Conservation (phyloP, 1,140 invertebrate species). For the Manduca sexta region DNA sequence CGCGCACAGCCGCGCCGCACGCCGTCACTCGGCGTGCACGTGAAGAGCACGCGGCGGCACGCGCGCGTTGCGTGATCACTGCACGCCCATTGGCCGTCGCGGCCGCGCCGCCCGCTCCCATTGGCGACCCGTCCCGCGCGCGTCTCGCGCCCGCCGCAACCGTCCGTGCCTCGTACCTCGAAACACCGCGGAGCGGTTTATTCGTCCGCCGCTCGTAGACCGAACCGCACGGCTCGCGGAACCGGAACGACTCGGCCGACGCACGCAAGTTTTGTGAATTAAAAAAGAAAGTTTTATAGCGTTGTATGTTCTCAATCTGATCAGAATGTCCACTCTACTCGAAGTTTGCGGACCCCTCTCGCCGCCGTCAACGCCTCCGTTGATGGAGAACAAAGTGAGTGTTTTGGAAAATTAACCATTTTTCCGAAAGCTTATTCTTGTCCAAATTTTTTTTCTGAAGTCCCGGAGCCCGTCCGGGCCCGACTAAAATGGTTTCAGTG, state of each 20-base stretch:
- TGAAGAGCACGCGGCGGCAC: slow-evolving; percentile 75
- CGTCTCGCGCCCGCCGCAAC: slow-evolving; percentile 23
- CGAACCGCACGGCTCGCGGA: slow-evolving; percentile 39
- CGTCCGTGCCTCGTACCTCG: slow-evolving; percentile 40
- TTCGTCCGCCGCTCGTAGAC: slow-evolving; percentile 57
- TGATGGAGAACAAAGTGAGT: slow-evolving; percentile 70
- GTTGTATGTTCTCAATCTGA: slow-evolving; percentile 49
- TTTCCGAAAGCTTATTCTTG: not conserved
- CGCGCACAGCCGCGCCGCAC: slow-evolving; percentile 43
- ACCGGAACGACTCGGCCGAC: slow-evolving; percentile 18
- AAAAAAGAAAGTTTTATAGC: slow-evolving; percentile 60
- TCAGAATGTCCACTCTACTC: slow-evolving; percentile 56
- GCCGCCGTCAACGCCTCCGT: slow-evolving; percentile 69
- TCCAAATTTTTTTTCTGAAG: not conserved
- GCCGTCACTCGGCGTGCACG: slow-evolving; percentile 73
- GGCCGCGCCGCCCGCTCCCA: slow-evolving; percentile 49
- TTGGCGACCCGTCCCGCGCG: slow-evolving; percentile 25
- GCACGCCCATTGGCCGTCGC: slow-evolving; percentile 60
- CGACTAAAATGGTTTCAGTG: slow-evolving; percentile 3
- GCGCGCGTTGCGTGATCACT: slow-evolving; percentile 69
- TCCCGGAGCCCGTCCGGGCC: too few species aligned
- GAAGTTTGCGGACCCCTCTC: slow-evolving; percentile 69
- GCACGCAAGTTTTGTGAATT: slow-evolving; percentile 59
- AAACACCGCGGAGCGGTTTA: slow-evolving; percentile 56
- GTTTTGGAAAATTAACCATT: slow-evolving; percentile 21